phyloP scores from a whole-genome alignment of 1,140 invertebrate species.

The Pseudobourletiella spinata region DNA sequence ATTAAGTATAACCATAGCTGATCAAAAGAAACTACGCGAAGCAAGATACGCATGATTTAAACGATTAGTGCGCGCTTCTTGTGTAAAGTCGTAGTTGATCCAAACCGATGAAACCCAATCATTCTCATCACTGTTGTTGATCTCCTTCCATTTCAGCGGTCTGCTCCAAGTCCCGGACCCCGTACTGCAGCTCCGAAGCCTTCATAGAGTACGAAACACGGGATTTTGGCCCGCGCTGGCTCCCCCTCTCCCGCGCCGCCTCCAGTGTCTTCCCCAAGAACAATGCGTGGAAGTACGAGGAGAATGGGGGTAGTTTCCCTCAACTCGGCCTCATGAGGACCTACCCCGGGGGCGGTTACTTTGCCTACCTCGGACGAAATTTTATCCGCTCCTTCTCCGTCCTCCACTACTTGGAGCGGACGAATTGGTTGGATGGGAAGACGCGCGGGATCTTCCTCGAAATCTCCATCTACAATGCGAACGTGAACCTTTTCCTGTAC shows the following conservation, averaged over 20 bases:
- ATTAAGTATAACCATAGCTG: no score
- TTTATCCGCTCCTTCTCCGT: not conserved
- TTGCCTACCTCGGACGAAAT: not conserved
- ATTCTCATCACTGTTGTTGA: no score
- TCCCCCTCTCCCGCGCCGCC: not conserved
- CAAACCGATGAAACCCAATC: no score
- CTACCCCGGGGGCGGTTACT: not conserved
- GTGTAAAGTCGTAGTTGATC: no score
- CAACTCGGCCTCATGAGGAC: not conserved
- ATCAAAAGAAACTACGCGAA: no score
- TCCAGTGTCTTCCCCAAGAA: not conserved
- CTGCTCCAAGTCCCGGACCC: no score
- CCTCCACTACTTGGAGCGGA: not conserved
- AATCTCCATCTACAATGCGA: not conserved
- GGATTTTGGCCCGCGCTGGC: not conserved
- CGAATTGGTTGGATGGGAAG: not conserved
- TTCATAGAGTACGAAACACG: no score
- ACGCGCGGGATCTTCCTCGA: not conserved
- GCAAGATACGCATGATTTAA: no score
- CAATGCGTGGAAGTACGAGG: not conserved
- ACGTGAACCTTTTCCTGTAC: not conserved
- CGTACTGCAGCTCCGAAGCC: no score
- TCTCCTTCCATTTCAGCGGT: no score
- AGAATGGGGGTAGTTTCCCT: not conserved
- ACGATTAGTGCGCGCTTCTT: no score